phyloP scores from a whole-genome alignment of 2,113 vertebrate species.

The Bubo blakistoni region DNA sequence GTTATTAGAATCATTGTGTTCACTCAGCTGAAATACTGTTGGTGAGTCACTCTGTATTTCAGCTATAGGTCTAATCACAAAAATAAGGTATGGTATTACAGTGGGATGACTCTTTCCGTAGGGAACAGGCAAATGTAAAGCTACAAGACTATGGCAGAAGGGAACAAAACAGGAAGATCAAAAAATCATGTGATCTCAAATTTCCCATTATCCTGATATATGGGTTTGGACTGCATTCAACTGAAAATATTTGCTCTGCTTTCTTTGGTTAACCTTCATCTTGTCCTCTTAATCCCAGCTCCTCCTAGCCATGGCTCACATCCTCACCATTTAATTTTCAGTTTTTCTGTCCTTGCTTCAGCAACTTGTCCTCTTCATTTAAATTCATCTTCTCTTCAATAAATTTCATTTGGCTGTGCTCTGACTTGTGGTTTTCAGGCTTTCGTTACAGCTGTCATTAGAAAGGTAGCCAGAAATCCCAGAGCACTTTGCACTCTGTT shows the following conservation, averaged over 20 bases:
- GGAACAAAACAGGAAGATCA: background rate
- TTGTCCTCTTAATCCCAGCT: background rate
- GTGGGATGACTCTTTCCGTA: background rate
- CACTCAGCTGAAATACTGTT: constrained; percentile 5
- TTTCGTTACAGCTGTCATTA: background rate
- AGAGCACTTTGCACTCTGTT: background rate
- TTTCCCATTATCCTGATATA: background rate
- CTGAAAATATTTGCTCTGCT: background rate
- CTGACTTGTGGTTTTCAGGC: background rate
- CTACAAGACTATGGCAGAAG: background rate
- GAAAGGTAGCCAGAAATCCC: background rate
- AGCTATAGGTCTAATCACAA: background rate
- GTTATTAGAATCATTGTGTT: constrained; percentile 25
- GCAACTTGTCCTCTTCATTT: background rate
- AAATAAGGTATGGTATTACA: background rate
- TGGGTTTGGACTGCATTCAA: background rate
- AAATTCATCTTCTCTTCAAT: background rate
- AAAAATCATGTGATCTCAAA: background rate
- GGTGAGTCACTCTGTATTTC: constrained; percentile 4
- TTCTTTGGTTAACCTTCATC: background rate
- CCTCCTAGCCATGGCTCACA: background rate
- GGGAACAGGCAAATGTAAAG: background rate
- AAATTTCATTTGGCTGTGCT: background rate
- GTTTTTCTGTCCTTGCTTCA: background rate
- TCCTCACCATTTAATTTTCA: background rate